phyloP scores from a whole-genome alignment of 1,140 invertebrate species.

The Cardiocondyla obscurior region DNA sequence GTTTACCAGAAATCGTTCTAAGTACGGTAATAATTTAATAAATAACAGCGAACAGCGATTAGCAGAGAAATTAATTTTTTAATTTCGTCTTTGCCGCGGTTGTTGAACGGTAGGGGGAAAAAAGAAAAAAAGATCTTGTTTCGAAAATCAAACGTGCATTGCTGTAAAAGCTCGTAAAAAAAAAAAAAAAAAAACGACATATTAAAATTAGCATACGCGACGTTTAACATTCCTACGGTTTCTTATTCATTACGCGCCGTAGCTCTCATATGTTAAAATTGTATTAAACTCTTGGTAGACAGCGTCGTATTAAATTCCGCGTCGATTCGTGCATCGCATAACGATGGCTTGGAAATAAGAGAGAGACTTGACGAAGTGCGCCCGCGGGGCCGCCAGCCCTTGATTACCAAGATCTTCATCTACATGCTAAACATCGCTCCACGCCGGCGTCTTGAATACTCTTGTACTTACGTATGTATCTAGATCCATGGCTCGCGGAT shows the following conservation, averaged over 20 bases:
- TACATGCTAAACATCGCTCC: constrained; percentile 83
- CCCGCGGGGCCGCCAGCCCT: constrained; percentile 79
- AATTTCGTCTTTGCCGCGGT: neutral
- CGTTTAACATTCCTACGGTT: neutral
- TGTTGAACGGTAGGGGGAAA: neutral
- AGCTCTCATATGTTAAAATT: neutral
- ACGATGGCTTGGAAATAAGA: constrained; percentile 77
- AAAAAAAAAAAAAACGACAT: too few relatives aligned
- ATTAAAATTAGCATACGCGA: neutral
- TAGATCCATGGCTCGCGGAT: constrained; percentile 74
- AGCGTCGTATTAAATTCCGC: constrained; percentile 35
- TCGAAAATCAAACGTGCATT: too few relatives aligned
- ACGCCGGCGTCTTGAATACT: constrained; percentile 80
- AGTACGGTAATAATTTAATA: constrained; percentile 29
- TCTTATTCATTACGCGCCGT: neutral
- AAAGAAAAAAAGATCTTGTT: too few relatives aligned
- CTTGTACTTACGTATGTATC: constrained; percentile 83
- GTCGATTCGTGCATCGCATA: constrained; percentile 62
- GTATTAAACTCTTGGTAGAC: constrained; percentile 1
- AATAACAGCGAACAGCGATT: neutral
- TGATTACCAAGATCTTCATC: constrained; percentile 84
- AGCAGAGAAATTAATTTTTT: constrained; percentile 25
- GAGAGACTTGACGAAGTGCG: constrained; percentile 81
- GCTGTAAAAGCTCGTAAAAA: too few relatives aligned
- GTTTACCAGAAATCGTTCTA: constrained; percentile 12